Base-by-base conservation (phyloP, 2,888 invertebrate species). In the Machimus atricapillus region DNA sequence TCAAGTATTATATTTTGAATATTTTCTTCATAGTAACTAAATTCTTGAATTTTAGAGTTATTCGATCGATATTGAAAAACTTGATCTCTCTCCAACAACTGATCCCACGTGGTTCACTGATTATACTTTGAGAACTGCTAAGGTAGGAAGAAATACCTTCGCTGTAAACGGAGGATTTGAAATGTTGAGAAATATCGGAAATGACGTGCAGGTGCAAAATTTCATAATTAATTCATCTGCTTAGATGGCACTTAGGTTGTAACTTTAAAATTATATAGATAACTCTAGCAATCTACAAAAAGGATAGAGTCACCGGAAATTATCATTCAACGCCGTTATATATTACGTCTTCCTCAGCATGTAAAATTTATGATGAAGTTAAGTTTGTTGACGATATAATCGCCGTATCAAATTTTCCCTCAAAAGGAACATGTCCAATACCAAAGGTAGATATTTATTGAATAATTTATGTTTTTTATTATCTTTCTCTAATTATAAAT, bases 341-440 rank as follows among this genome's bases (percentile, higher is more conserved):
- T n/a, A 66, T 14, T 31, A 46, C 3, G 7, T 3, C 9, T 14
- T 16, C 14, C 0, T 0, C 8, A n/a, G 4, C 16, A 19, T 82
- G 82, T 58, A 31, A 16, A 34, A 14, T 12, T 7, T 82, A 82
- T 12, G 37, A 58, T 9, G 52, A 19, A 19, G 1, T 58, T 9
- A 16, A 31, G 0, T 0, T 82, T 2, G 16, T 82, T 16, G 82
- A 82, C 16, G 58, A 58, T 19, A 1, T 82, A 9, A 46, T 37
- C 34, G 82, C 56, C 6, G n/a, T 34, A 34, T 27, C 58, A n/a
- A 56, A 82, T 82, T 14, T 52, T 7, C 82, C 82, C 3, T 40
- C 82, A 7, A 56, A 19, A 34, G 82, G 82, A 56, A 82, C 82
- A 8, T 82, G 82, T 58, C 82, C 82, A n/a, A 37, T 82, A 34